Evolutionary conservation across 2,797 vertebrate genomes (phyloP), one percentile per base, ranked within the genome.

Genomic region (Pagetopsis macropterus): DNA sequence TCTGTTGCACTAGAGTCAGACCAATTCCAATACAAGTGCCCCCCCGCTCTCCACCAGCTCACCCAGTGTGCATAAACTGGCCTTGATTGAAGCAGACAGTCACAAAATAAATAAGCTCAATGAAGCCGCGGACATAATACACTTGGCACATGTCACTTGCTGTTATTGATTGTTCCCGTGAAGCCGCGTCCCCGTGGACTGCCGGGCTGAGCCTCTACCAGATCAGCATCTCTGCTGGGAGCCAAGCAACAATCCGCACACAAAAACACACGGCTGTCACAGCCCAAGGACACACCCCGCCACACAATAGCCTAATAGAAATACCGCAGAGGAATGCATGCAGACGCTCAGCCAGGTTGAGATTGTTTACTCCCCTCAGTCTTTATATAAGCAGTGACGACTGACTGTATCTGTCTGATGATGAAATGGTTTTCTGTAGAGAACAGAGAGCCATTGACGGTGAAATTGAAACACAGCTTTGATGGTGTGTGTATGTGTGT

Each of bases 91-190:
- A 87, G 77, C 81, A 43, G 89, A 89, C 88, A 93, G 88, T 82
- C 93, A 79, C 91, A 90, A 92, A 93, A 85, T 92, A 94, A 94
- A 91, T 94, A 81, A 85, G 87, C 87, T 93, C 91, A 90, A 90
- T 91, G 75, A 89, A 91, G 87, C 83, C 59, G 60, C 72, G 77
- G 84, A 89, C 92, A 91, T 93, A 93, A 92, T 87, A 91, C 78
- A 84, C 88, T 94, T 92, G 91, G 87, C 90, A 91, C 84, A 77
- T 81, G 89, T 92, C 88, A 80, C 64, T 89, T 88, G 67, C 27
- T 19, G 87, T 95, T 93, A 92, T 89, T 88, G 86, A 93, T 92
- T 61, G 76, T 27, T 62, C 41, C 58, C 17, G 41, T 88, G 70
- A 89, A 87, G 85, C 68, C 17, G n/a, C 68, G 43, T 91, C 88